Evolutionary conservation across 2,113 vertebrate species (phyloP).

Genomic region (Martes martes): DNA sequence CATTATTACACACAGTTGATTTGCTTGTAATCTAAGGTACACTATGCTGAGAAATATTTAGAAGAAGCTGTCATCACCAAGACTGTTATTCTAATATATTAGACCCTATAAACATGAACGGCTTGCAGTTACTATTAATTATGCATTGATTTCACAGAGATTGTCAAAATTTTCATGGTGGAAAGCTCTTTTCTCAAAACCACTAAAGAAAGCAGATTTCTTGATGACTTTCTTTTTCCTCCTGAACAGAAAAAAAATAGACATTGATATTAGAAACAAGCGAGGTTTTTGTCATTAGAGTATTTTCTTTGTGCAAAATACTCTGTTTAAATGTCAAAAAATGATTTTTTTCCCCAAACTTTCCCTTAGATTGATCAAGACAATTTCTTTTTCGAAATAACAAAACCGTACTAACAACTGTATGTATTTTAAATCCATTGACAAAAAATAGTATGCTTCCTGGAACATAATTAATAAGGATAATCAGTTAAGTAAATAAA

Average conservation of each 20-base stretch:
- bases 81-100: slow-evolving; percentile 27
- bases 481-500: slow-evolving; percentile 61
- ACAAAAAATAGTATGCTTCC: slow-evolving; percentile 60
- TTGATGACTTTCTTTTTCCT: background rate
- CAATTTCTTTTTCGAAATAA: slow-evolving; percentile 45
- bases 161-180: slow-evolving; percentile 31
- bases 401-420: background rate
- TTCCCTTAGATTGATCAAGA: background rate
- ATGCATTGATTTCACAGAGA: slow-evolving; percentile 13
- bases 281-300: background rate
- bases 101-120: background rate
- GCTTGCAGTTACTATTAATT: background rate
- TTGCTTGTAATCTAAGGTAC: background rate
- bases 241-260: background rate
- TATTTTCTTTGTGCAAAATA: background rate
- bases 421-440: slow-evolving; percentile 30
- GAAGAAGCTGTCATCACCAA: background rate
- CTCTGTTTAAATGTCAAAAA: background rate
- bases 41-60: slow-evolving; percentile 4
- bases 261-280: background rate
- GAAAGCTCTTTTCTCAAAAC: background rate
- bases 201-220: background rate
- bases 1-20: background rate
- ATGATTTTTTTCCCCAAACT: background rate
- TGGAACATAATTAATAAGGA: slow-evolving; percentile 54